Evolutionary conservation across 2,113 vertebrate species (phyloP).

Genomic region (Eupsittula cactorum): DNA sequence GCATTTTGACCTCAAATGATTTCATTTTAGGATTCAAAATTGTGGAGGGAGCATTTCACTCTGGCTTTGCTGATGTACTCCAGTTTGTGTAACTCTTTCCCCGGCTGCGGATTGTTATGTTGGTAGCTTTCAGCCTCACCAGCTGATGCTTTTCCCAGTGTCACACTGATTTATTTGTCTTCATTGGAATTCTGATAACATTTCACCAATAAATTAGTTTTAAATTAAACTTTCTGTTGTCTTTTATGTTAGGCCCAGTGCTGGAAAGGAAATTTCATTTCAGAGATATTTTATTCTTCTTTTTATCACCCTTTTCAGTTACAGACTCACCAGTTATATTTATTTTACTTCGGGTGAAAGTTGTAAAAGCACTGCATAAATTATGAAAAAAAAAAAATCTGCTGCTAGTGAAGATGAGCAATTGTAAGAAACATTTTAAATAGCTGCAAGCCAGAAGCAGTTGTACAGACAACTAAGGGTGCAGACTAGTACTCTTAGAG

Average conservation of each 20-base stretch:
- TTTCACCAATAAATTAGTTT: conserved; percentile 57
- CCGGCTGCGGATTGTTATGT: background rate
- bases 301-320: conserved; percentile 27
- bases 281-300: conserved; percentile 44
- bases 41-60: background rate
- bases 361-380: conserved; percentile 4
- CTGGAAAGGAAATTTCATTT: conserved; percentile 57
- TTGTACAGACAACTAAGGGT: background rate
- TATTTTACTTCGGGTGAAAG: conserved; percentile 29
- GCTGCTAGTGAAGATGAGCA: background rate
- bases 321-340: background rate
- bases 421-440: background rate
- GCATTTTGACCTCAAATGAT: background rate
- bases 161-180: conserved; percentile 53
- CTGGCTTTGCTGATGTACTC: background rate
- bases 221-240: conserved; percentile 41
- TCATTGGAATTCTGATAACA: conserved; percentile 9
- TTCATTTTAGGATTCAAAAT: conserved; percentile 2
- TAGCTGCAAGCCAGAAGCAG: background rate
- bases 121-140: conserved; percentile 18
- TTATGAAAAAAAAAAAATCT: conserved; percentile 12
- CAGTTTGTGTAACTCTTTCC: conserved; percentile 19
- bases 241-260: conserved; percentile 20
- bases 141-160: conserved; percentile 46
- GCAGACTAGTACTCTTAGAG: background rate